phyloP scores from a whole-genome alignment of 2,888 invertebrate species.

The Ochlodes sylvanus region DNA sequence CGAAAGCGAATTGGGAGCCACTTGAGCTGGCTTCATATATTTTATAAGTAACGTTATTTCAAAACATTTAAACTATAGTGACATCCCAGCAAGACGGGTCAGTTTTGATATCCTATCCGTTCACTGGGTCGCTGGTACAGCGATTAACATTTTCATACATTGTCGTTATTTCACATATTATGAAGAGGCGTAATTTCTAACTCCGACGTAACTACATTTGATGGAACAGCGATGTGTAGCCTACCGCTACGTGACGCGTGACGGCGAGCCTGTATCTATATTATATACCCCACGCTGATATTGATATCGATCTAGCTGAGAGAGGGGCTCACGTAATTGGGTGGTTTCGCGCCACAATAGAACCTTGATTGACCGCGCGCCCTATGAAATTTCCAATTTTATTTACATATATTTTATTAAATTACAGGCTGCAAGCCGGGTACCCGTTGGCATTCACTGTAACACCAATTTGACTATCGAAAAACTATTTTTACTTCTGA shows the following conservation, averaged over 20 bases:
- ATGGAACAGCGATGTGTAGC: not conserved
- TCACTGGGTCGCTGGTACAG: no score
- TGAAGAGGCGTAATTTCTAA: no score
- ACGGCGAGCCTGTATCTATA: not conserved
- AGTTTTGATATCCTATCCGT: no score
- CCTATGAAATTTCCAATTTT: conserved; percentile 22
- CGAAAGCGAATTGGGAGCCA: no score
- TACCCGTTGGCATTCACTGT: not conserved
- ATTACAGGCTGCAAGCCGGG: conserved; percentile 6
- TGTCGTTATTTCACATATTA: no score
- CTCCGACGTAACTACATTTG: not conserved
- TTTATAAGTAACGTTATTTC: no score
- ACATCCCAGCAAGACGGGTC: no score
- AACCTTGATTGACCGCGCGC: conserved; percentile 31
- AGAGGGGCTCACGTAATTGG: conserved; percentile 30
- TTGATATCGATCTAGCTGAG: not conserved
- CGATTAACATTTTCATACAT: no score
- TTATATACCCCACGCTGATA: not conserved
- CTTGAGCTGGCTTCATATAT: no score
- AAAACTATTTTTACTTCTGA: not conserved
- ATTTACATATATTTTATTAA: conserved; percentile 29
- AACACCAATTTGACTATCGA: not conserved
- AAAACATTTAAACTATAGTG: no score
- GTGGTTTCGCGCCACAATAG: conserved; percentile 32
- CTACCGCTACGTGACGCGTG: not conserved